These are phyloP conservation scores for Holcopasites calliopsidis DNA, from an alignment of 1,140 invertebrate genomes.

Conservation along the genomic window DNA sequence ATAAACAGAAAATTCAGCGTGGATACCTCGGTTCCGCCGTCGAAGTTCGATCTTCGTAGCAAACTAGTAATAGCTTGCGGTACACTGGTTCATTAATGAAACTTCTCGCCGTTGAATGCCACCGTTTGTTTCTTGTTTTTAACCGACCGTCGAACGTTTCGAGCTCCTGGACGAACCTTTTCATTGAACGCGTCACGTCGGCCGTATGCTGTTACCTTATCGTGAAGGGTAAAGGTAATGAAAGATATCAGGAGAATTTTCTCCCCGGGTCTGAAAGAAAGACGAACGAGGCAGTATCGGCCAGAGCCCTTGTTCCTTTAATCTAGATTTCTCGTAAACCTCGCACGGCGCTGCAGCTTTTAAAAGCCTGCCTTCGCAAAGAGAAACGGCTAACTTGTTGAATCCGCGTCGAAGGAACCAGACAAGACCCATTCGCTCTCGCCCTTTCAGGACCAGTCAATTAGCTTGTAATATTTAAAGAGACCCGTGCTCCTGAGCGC, in stretches of 20 bases:
- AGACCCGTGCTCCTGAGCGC: not conserved
- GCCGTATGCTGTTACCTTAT: conserved; percentile 21
- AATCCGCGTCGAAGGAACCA: conserved; percentile 34
- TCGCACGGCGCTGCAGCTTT: conserved; percentile 7
- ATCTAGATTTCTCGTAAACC: conserved; percentile 41
- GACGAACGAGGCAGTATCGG: not conserved
- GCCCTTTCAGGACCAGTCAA: conserved; percentile 33
- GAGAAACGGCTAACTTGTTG: conserved; percentile 58
- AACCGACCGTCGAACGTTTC: not conserved
- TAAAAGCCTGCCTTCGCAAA: conserved; percentile 19
- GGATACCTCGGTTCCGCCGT: not conserved
- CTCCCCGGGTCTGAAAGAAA: not conserved
- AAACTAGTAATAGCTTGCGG: no score
- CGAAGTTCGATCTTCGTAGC: not conserved
- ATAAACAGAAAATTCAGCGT: conserved; percentile 1
- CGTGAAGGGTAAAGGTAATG: not conserved
- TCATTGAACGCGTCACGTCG: not conserved
- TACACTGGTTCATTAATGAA: no score
- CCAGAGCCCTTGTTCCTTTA: conserved; percentile 31
- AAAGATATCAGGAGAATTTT: conserved; percentile 21
- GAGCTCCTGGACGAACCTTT: not conserved
- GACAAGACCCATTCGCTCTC: conserved; percentile 5
- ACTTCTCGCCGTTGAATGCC: no score
- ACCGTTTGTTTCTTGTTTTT: no score
- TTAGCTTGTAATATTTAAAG: conserved; percentile 33